Conservation (phyloP, 2,888 invertebrate species). For the Auanema freiburgensis region DNA sequence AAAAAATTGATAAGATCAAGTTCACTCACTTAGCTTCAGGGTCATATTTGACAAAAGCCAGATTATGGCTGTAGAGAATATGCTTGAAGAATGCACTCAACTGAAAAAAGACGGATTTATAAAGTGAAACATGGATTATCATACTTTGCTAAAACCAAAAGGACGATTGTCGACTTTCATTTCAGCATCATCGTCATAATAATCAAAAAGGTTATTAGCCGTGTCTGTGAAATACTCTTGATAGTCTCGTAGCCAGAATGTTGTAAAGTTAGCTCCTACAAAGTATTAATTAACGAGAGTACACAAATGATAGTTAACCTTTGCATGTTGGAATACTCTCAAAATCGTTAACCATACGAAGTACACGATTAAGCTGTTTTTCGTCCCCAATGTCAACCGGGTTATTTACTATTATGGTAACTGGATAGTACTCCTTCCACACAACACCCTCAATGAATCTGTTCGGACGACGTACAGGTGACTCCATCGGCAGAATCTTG, state of each 20-base stretch:
- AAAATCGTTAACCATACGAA: conserved; percentile 51
- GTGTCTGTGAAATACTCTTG: conserved; percentile 43
- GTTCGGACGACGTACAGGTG: conserved; percentile 57
- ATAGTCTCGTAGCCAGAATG: conserved; percentile 59
- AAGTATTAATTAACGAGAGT: neutral
- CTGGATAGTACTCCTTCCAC: conserved; percentile 63
- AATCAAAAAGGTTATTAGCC: conserved; percentile 46
- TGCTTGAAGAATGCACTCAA: too few relatives aligned
- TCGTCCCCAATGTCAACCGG: conserved; percentile 47
- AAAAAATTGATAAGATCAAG: conserved; percentile 1
- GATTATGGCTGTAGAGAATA: too few relatives aligned
- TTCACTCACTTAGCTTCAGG: conserved; percentile 5
- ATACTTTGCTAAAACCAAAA: neutral
- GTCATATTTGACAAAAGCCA: conserved; percentile 6
- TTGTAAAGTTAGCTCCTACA: conserved; percentile 50
- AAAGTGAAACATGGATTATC: too few relatives aligned
- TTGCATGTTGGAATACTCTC: conserved; percentile 49
- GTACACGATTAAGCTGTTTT: conserved; percentile 30
- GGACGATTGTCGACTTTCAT: neutral
- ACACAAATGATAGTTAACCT: conserved; percentile 22
- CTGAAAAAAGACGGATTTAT: too few relatives aligned
- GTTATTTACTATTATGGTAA: conserved; percentile 57
- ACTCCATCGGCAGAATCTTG: conserved; percentile 58
- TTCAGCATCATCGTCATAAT: conserved; percentile 24
- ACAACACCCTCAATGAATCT: conserved; percentile 53